Evolutionary conservation across 1,140 invertebrate genomes (phyloP).

Genomic region (Magallana ariakensis): DNA sequence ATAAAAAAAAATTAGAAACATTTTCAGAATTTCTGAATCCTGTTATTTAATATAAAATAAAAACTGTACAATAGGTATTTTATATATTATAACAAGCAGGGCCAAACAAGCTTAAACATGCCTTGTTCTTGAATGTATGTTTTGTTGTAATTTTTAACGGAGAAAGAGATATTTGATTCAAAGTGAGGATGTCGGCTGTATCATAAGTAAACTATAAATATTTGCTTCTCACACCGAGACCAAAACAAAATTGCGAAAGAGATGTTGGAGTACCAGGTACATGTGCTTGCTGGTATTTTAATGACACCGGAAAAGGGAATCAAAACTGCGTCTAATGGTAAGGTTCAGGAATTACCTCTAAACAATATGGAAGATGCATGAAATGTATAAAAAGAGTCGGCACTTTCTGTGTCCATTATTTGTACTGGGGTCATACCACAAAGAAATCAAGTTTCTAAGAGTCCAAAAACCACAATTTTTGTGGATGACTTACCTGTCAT

Average conservation of each 20-base stretch:
- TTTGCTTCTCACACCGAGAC: not conserved
- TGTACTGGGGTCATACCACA: not conserved
- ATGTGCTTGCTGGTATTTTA: not conserved
- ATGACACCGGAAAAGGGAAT: not conserved
- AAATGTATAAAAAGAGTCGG: not conserved
- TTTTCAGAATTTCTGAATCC: too few species aligned
- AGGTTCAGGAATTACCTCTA: not conserved
- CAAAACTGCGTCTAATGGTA: conserved; percentile 10
- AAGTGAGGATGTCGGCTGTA: too few species aligned
- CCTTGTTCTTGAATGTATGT: too few species aligned
- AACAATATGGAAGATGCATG: conserved; percentile 24
- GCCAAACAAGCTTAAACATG: too few species aligned
- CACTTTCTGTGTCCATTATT: not conserved
- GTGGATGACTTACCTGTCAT: too few species aligned
- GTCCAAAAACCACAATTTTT: too few species aligned
- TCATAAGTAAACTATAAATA: not conserved
- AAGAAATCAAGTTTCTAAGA: not conserved
- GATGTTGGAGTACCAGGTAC: not conserved
- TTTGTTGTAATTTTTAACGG: too few species aligned
- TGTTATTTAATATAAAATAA: too few species aligned
- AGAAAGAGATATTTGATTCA: too few species aligned
- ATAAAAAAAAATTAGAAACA: too few species aligned
- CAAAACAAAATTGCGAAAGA: not conserved
- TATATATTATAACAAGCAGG: too few species aligned
- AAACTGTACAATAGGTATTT: too few species aligned